Evolutionary conservation across 2,797 vertebrate species (phyloP), one percentile per base, ranked within the genome.

Genomic region (Anniella stebbinsi): DNA sequence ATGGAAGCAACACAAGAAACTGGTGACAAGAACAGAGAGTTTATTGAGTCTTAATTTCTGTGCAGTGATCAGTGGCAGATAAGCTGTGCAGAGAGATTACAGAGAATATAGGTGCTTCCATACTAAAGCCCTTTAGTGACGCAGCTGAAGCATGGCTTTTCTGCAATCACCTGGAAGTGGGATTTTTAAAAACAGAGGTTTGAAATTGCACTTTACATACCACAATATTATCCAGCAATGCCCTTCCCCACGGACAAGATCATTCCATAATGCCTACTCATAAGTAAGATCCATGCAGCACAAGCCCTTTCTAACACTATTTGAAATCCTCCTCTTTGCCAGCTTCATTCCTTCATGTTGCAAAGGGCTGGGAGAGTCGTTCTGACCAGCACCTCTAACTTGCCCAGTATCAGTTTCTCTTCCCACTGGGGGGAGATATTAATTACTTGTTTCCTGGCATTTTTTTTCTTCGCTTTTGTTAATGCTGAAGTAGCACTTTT

Each of bases 41-140:
- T 96, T 95, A 96, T 95, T 95, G 25, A 18, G 2, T 92, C 72
- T 89, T 28, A 70, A 5, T 90, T 78, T 82, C n/a, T n/a, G 11
- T 0, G 0, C 30, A 41, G 57, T 90, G 45, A 92, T 81, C 21
- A 70, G 0, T 0, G 78, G 69, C 33, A 0, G 84, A 45, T 76
- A 78, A 0, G 0, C 33, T 88, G 77, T 93, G 87, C 66, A 92
- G 92, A 86, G 0, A 0, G 28, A 81, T 69, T 83, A 41, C 73
- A 33, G 5, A 84, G n/a, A 90, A 83, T 18, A 81, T 81, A 23
- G 66, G 41, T 63, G 38, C 38, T 76, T n/a, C 25, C 51, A 70
- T 30, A 30, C 48, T 57, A 33, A 33, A 54, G 30, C 17, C 54
- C 48, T 75, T 51, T 48, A 36, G 80, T 25, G 60, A 63, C 6